Evolutionary conservation across 1,140 invertebrate species (phyloP), one percentile per base, ranked within the genome.

Genomic region (Tribolium castaneum): DNA sequence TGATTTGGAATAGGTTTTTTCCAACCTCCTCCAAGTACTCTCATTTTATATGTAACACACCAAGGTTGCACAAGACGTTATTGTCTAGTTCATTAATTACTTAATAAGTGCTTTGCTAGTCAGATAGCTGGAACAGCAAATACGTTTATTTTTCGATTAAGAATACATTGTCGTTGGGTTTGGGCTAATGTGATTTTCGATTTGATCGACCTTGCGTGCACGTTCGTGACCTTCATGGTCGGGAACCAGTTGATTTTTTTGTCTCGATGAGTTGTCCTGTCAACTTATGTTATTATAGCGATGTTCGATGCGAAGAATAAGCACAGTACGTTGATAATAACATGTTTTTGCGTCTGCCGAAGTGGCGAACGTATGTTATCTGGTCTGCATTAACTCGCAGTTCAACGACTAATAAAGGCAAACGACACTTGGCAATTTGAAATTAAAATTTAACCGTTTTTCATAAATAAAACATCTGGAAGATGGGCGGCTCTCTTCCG

Each of bases 231-330:
- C 59, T 66, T 66, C 59, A 66, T 66, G 59, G 59, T 66, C 59
- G 59, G 59, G 30, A 66, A 66, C 59, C 59, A 66, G 59, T 66
- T 66, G 59, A 66, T 66, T 66, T 66, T 45, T 66, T 66, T 66
- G 59, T 35, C 59, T 66, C 25, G 59, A 66, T 66, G 59, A 66
- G 30, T 66, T 35, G 59, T 66, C 59, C 14, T 66, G 59, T 66
- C 59, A 66, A 66, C 59, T 66, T 35, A 66, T 66, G 59, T 66
- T 66, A 66, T 66, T 66, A 66, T 35, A 35, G 22, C 34, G 30
- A 66, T 39, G 30, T 66, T 66, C 59, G n/a, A 66, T 66, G 59
- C 59, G 59, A 66, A 66, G 59, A 66, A 35, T 66, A 30, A 66
- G 59, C 59, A 66, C 59, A 39, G 30, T 34, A 62, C 30, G 56